Base-by-base conservation (phyloP, 2,113 vertebrate species). In the Taxidea taxus region DNA sequence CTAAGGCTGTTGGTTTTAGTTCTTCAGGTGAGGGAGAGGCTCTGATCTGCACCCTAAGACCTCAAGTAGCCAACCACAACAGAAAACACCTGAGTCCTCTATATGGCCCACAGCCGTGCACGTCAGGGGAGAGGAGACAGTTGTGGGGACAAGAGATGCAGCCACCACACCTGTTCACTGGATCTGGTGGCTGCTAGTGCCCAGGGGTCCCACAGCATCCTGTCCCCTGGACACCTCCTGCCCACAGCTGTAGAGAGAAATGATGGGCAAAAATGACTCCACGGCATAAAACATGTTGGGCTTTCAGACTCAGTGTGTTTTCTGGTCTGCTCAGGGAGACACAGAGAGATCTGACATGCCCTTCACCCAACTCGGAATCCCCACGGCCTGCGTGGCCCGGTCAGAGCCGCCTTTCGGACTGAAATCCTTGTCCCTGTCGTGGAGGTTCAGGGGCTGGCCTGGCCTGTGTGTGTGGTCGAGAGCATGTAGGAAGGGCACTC, bases 311-410 rank as follows among this genome's bases (percentile, higher is more conserved):
- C 23, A 0, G 20, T 13, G 64, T 12, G 39, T 12, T 54, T 54
- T 84, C 16, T 56, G 18, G 37, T 37, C 12, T 31, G n/a, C 11
- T 31, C 51, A 7, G 4, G 15, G 77, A 91, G 72, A 62, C 2
- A 14, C 49, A 75, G 84, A 80, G 66, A 42, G 42, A 9, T 56
- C 64, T 34, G 66, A 2, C 4, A 83, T 60, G 1, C 10, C 66
- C 60, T 94, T 75, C 31, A 20, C 31, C 86, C 0, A 13, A 39
- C n/a, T 64, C n/a, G 7, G 44, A 68, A 47, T 54, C 92, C 87
- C 34, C 23, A 7, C 0, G 21, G 91, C 23, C 60, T 47, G 9
- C 14, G 3, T 0, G 6, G 62, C 2, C 7, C 0, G 29, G 39
- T 5, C 4, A 2, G 37, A 64, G 39, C 44, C 10, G 1, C 66